Evolutionary conservation across 2,888 invertebrate genomes (phyloP), one percentile per base, ranked within the genome.

Genomic region (Oligia latruncula): DNA sequence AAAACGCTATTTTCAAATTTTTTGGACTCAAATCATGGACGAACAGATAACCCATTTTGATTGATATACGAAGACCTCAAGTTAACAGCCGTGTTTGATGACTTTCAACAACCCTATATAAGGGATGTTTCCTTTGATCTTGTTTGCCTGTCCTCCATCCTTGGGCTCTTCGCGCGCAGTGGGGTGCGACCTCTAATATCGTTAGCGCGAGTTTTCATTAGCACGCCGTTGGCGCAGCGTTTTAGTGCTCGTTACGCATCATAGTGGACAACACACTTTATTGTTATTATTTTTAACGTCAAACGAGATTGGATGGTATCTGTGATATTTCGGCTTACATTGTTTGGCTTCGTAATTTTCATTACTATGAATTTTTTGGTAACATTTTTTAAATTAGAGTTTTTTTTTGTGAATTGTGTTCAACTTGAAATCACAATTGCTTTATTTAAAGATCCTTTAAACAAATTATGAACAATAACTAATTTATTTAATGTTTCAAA

Each of bases 201-300:
- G 93, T 93, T 92, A 92, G 93, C 90, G 88, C 11, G 89, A 91
- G 92, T 93, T 94, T 94, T 95, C 94, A 94, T 94, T 94, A 93
- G 92, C 91, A 92, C 91, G 89, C 91, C 86, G 90, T 92, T 90
- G 90, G 90, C 90, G 78, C 89, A 88, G 90, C 91, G 90, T 92
- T 91, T 91, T 93, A 93, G 91, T 93, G 92, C 89, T 90, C 92
- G 92, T 94, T 92, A 92, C 91, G 90, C 91, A 91, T 92, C 92
- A 92, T 93, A 91, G 91, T 92, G 90, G 92, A 91, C 90, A 87
- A 87, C 90, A 87, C 84, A 88, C 88, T 93, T 93, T 93, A 93
- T 89, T 90, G 90, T 92, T 93, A 92, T 93, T 93, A 92, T 92
- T 91, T 90, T 90, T 90, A 82, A 81, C 81, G 88, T 77, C 77